Base-by-base conservation (phyloP, 2,888 invertebrate genomes). In the Megaustenia siamemsis region DNA sequence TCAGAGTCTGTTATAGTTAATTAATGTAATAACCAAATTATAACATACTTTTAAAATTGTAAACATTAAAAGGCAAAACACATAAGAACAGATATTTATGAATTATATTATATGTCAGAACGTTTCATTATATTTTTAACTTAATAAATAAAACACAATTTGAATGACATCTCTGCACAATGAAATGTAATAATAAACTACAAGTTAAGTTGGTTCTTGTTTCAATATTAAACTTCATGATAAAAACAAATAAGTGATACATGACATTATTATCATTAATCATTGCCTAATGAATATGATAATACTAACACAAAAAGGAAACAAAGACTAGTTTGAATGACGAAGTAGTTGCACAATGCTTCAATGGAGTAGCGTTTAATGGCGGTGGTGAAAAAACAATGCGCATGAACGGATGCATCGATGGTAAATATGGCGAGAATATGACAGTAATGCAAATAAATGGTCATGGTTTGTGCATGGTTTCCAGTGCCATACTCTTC, bases 261-360 rank as follows among this genome's bases (percentile, higher is more conserved):
- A 10, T 10, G 21, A 66, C 15, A 38, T 12, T 15, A 66, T 6
- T 8, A 3, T 15, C 38, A 35, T 10, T 35, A 43, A 69, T 18
- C 15, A 43, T 3, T 49, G 49, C 6, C 0, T 73, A 73, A 73
- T 73, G 45, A 49, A 45, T 18, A 73, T 12, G 3, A n/a, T 24
- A 73, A 49, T 18, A 18, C 28, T 49, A 73, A 28, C 18, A 3
- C 49, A 43, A 73, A 28, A 49, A 49, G 32, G 4, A 80, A 38
- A 69, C 21, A 77, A 80, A 5, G 32, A n/a, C 12, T 49, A 68
- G 32, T 32, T 28, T 21, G 68, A n/a, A 84, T 60, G 78, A 83
- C 83, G 83, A 84, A 84, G 83, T 84, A 84, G 68, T 79, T 84
- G 83, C 83, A 84, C 83, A 79, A 71, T 71, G 60, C 71, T 60